Percentiles rank a stretch among this genome's conserved stretches.
phyloP scores from a whole-genome alignment of 2,113 vertebrate genomes.

The Abramis brama region DNA sequence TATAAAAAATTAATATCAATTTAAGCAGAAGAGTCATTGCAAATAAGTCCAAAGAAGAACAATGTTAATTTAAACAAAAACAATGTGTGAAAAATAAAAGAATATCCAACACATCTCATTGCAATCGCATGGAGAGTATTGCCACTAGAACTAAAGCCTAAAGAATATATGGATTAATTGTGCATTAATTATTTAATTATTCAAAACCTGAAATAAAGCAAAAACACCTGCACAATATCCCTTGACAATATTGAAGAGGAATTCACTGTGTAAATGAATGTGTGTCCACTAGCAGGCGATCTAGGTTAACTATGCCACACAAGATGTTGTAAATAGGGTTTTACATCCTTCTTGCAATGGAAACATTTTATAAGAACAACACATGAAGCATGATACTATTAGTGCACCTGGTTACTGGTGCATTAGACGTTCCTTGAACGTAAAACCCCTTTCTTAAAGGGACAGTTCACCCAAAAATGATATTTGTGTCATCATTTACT shows the following conservation, averaged over 20 bases:
- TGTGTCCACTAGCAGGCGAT: slow-evolving; percentile 30
- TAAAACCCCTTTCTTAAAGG: not conserved
- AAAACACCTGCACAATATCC: not conserved
- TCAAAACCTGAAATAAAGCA: not conserved
- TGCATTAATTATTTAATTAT: not conserved
- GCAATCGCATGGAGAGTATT: not conserved
- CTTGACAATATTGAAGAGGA: not conserved
- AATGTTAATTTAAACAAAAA: no score
- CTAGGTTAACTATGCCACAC: not conserved
- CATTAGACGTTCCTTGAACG: not conserved
- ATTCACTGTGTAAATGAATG: not conserved
- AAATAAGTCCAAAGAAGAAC: not conserved
- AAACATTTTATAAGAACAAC: not conserved
- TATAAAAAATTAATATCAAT: not conserved
- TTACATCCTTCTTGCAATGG: not conserved
- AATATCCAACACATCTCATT: not conserved
- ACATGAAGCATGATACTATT: not conserved
- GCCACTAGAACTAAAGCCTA: not conserved
- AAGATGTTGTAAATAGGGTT: not conserved
- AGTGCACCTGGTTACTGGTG: not conserved
- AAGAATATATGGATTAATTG: not conserved
- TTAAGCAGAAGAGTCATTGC: not conserved
- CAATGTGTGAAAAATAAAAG: not conserved
- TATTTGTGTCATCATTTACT: no score
- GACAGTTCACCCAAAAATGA: no score